Evolutionary conservation across 2,113 vertebrate genomes (phyloP).

Genomic region (Pterocles gutturalis): DNA sequence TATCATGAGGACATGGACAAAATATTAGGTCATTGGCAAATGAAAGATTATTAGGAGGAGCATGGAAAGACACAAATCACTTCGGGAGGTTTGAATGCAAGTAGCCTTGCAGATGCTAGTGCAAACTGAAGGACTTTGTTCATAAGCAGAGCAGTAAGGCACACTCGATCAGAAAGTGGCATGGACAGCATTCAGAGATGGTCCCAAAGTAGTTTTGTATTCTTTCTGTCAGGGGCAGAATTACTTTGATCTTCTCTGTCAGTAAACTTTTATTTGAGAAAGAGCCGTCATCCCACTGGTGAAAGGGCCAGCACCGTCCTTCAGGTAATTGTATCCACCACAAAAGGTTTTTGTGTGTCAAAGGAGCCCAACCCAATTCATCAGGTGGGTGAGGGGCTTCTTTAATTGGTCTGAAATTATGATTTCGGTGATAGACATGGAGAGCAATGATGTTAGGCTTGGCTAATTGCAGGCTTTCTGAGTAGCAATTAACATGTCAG

Average conservation of each 20-base stretch:
- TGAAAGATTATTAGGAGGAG: neutral
- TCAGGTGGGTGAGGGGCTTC: conserved; percentile 5
- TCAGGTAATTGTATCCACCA: neutral
- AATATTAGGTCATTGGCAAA: neutral
- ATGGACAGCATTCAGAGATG: neutral
- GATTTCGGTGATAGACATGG: neutral
- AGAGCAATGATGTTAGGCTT: conserved; percentile 16
- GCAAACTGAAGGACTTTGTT: neutral
- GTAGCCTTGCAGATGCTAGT: neutral
- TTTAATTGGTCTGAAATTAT: conserved; percentile 30
- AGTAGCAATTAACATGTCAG: conserved; percentile 52
- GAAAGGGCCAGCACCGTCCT: neutral
- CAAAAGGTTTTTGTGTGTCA: conserved; percentile 32
- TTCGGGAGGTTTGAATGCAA: accelerated
- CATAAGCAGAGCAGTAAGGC: neutral
- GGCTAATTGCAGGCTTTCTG: conserved; percentile 26
- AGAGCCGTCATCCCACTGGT: neutral
- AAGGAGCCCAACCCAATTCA: neutral
- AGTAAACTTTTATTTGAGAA: neutral
- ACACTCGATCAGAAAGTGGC: neutral
- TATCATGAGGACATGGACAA: neutral
- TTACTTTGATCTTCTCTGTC: neutral
- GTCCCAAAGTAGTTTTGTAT: neutral
- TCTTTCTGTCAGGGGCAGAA: neutral
- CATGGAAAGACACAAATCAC: neutral